Base-by-base conservation (phyloP, 2,113 vertebrate species). In the Passer montanus region DNA sequence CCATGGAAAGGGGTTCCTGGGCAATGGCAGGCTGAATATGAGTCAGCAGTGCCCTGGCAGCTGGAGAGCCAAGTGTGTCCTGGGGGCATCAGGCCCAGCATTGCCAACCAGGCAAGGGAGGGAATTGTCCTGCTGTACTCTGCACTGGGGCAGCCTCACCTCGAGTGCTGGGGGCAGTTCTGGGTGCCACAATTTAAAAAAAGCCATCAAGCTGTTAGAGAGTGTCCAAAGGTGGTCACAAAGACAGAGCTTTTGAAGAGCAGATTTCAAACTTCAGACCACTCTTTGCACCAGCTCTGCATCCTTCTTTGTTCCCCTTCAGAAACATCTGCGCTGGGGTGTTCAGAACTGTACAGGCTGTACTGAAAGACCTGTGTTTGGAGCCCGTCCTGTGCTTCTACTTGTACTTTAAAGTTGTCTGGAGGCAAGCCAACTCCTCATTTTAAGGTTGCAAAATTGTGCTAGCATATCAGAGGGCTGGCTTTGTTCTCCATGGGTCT, bases 321-420 rank as follows among this genome's bases (percentile, higher is more conserved):
- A 55, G 70, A 67, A 69, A 39, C 2, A 8, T 58, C 62, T 94
- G 75, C 0, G 5, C 84, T 82, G 53, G 59, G 83, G 46, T 64
- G 69, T 92, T 91, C 69, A 27, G 93, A 92, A 94, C n/a, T n/a
- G n/a, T n/a, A n/a, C 94, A 94, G 87, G 8, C 73, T 94, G 94
- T 95, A 64, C 94, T 53, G 87, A 91, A 89, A 84, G 79, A 76
- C 13, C 1, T 76, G 70, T 87, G 70, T 95, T 94, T 91, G 82
- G 75, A 87, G 67, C 85, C 82, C 5, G 15, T 79, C 94, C 85
- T 83, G 49, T 95, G 73, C 64, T 91, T 81, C 59, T 79, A 13
- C 89, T 95, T 64, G 47, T 21, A 24, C 39, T 79, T 79, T 20
- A 53, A 58, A 90, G 37, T 85, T 90, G 75, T 21, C 82, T 93